phyloP scores from a whole-genome alignment of 2,888 invertebrate genomes.

The Platerodrilus igneus region DNA sequence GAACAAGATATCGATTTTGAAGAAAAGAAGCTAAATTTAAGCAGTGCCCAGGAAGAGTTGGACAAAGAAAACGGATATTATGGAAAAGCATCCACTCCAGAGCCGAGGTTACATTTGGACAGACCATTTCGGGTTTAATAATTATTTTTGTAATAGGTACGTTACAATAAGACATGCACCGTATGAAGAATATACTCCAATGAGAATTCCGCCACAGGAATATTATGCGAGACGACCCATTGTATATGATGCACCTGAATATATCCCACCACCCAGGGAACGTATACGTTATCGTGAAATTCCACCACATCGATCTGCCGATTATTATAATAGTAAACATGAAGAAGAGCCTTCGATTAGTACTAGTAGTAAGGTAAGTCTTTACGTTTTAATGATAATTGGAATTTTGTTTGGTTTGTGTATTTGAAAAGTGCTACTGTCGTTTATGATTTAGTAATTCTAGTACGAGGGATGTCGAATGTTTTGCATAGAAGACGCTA shows the following conservation, averaged over 20 bases:
- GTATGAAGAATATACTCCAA: conserved; percentile 35
- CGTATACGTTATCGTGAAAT: conserved; percentile 51
- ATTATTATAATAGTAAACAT: conserved; percentile 47
- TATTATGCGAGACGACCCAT: conserved; percentile 43
- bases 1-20: conserved; percentile 94
- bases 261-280: conserved; percentile 40
- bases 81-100: conserved; percentile 44
- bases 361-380: conserved; percentile 6
- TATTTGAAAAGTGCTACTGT: too few species aligned
- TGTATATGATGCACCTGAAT: conserved; percentile 45
- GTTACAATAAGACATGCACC: conserved; percentile 38
- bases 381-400: neutral
- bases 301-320: conserved; percentile 54
- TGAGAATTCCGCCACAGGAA: conserved; percentile 33
- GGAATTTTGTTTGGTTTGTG: neutral
- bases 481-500: too few species aligned
- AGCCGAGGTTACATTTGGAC: too few species aligned
- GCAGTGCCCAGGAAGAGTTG: conserved; percentile 70
- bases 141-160: conserved; percentile 35
- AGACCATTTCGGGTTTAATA: conserved; percentile 2
- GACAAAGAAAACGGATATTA: conserved; percentile 65
- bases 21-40: conserved; percentile 90
- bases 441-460: too few species aligned
- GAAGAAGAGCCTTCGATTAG: conserved; percentile 49
- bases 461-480: too few species aligned